Evolutionary conservation across 2,888 invertebrate species (phyloP).

Genomic region (Parelbella ahira): DNA sequence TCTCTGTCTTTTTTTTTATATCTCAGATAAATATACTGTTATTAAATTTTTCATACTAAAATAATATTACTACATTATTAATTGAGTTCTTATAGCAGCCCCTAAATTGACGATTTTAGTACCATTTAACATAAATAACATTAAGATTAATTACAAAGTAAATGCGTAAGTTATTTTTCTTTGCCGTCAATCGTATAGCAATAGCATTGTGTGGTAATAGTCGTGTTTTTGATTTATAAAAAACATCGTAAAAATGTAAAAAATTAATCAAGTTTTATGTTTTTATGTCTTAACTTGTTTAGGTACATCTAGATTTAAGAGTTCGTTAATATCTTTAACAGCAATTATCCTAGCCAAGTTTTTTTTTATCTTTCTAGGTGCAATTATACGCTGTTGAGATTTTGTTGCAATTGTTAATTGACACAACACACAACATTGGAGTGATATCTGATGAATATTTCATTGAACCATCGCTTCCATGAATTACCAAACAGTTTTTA

Average conservation of each 20-base stretch:
- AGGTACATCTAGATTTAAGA: no score
- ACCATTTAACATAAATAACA: conserved; percentile 17
- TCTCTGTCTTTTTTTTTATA: conserved; percentile 51
- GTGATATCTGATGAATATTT: no score
- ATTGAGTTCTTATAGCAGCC: conserved; percentile 68
- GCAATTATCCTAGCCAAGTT: no score
- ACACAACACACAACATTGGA: no score
- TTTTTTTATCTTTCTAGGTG: no score
- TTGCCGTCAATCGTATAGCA: conserved; percentile 7
- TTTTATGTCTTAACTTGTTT: no score
- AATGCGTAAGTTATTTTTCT: conserved; percentile 10
- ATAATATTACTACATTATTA: conserved; percentile 57
- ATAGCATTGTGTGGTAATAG: background rate
- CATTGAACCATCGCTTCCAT: no score
- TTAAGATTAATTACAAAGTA: conserved; percentile 7
- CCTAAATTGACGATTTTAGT: conserved; percentile 60
- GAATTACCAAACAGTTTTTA: no score
- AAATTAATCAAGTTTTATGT: conserved; percentile 6
- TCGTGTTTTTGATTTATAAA: conserved; percentile 3
- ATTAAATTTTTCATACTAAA: conserved; percentile 60
- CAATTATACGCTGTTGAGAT: no score
- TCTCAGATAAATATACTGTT: conserved; percentile 64
- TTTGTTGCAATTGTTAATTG: no score
- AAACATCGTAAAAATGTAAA: conserved; percentile 7
- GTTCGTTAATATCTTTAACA: no score